Evolutionary conservation across 2,888 invertebrate species (phyloP).

Genomic region (Hermaeophaga mercurialis): DNA sequence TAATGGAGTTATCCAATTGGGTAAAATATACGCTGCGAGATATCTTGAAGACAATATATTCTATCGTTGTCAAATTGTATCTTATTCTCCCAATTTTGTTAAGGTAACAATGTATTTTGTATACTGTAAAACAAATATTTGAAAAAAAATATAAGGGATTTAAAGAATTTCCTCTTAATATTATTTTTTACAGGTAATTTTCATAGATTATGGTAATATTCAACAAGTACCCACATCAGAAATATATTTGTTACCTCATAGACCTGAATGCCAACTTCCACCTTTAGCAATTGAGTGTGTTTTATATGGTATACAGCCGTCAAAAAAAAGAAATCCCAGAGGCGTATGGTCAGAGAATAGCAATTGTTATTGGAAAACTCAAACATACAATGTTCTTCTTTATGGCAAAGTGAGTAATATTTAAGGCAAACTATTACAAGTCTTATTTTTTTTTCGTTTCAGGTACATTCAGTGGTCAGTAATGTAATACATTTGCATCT

Average conservation of each 20-base stretch:
- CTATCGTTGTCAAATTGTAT: conserved; percentile 61
- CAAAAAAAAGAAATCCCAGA: conserved; percentile 62
- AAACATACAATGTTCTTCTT: conserved; percentile 44
- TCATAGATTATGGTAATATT: conserved; percentile 79
- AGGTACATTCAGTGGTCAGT: conserved; percentile 79
- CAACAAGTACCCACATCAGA: conserved; percentile 58
- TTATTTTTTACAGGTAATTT: conserved; percentile 65
- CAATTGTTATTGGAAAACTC: conserved; percentile 56
- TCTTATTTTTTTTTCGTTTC: conserved; percentile 21
- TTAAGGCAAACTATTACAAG: too few relatives aligned
- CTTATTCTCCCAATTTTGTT: too few relatives aligned
- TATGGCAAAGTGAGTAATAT: conserved; percentile 58
- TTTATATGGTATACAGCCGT: conserved; percentile 73
- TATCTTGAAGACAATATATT: conserved; percentile 58
- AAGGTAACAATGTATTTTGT: too few relatives aligned
- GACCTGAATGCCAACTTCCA: conserved; percentile 52
- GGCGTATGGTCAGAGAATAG: conserved; percentile 69
- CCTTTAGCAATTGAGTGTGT: conserved; percentile 74
- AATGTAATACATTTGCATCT: conserved; percentile 73
- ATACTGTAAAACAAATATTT: too few relatives aligned
- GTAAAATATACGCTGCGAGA: conserved; percentile 65
- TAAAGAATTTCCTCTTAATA: too few relatives aligned
- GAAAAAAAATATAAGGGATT: too few relatives aligned
- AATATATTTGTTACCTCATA: conserved; percentile 56
- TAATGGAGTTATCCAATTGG: conserved; percentile 50